Evolutionary conservation across 2,113 vertebrate species (phyloP), one percentile per base, ranked within the genome.

Genomic region (Arothron firmamentum): DNA sequence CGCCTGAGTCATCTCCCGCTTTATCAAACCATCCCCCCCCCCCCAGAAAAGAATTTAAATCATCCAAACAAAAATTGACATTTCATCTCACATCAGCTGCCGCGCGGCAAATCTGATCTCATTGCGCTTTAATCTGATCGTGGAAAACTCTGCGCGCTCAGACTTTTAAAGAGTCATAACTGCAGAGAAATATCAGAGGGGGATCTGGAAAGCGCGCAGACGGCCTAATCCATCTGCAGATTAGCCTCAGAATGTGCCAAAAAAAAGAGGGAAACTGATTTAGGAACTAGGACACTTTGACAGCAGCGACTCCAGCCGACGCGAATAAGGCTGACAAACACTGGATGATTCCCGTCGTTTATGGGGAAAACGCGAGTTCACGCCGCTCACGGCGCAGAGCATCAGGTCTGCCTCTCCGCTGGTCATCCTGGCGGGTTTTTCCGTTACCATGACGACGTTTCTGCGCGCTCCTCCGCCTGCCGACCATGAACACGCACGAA

Each of bases 371-470:
- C 3, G 25, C 25, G 25, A 25, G 25, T 25, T 25, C 25, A 5
- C 25, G 17, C 16, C 5, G 8, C 61, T 75, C 78, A 68, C 46
- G 48, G 58, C 55, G 50, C 51, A 41, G 56, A 41, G 57, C 42
- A 78, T 81, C 76, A 81, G 52, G 31, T 65, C 65, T 62, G 58
- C 60, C 72, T 79, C 67, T 67, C 64, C 82, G 66, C 59, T 77
- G 84, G 86, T 82, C 86, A 82, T 82, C 59, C 61, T 43, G 73
- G 71, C 71, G 55, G 67, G 73, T 72, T 80, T 67, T 73, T 71
- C 75, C 65, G 74, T 84, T 77, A 51, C 81, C 68, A 85, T 88
- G 82, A 80, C 81, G 78, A 82, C 80, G 48, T 71, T 67, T 64
- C 65, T 72, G 75, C 76, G 75, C 67, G 68, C 69, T 65, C 51